These are phyloP conservation scores for Drosophila fulvimacula DNA, from an alignment of 2,888 invertebrate genomes.

Conservation along the genomic window DNA sequence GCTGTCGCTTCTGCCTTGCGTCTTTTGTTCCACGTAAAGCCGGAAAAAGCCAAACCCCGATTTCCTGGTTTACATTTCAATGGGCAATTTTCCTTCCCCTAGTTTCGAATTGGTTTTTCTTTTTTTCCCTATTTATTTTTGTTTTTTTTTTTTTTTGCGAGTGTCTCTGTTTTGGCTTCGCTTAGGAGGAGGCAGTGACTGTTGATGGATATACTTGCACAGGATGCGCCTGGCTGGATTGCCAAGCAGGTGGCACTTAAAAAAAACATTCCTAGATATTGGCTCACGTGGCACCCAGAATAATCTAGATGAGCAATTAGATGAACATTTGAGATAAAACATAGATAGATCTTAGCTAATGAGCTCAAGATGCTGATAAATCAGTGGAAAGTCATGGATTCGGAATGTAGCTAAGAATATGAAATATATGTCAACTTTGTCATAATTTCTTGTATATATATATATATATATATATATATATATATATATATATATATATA, in stretches of 20 bases:
- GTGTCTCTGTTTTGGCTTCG: slow-evolving; percentile 38
- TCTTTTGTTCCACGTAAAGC: slow-evolving; percentile 73
- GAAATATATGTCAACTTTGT: background rate
- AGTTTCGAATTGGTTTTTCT: slow-evolving; percentile 42
- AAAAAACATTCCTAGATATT: slow-evolving; percentile 8
- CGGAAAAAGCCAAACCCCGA: slow-evolving; percentile 82
- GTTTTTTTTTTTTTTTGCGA: slow-evolving; percentile 22
- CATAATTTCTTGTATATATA: background rate
- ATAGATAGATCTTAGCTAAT: background rate
- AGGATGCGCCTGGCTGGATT: slow-evolving; percentile 9
- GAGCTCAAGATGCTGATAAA: background rate
- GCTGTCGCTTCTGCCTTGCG: slow-evolving; percentile 54
- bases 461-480: background rate
- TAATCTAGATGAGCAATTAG: slow-evolving; percentile 26
- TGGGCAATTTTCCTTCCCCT: slow-evolving; percentile 72
- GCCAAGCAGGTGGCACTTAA: slow-evolving; percentile 51
- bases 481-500: too few relatives aligned
- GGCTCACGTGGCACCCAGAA: slow-evolving; percentile 41
- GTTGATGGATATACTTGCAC: slow-evolving; percentile 38
- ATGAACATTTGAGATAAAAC: slow-evolving; percentile 7
- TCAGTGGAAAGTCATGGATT: background rate
- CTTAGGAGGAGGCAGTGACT: slow-evolving; percentile 59
- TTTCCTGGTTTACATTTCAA: slow-evolving; percentile 80
- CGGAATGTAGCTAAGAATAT: background rate
- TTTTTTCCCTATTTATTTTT: slow-evolving; percentile 23